These are phyloP conservation scores for Meiosimyza decipiens DNA, from an alignment of 2,888 invertebrate species.

Conservation along the genomic window DNA sequence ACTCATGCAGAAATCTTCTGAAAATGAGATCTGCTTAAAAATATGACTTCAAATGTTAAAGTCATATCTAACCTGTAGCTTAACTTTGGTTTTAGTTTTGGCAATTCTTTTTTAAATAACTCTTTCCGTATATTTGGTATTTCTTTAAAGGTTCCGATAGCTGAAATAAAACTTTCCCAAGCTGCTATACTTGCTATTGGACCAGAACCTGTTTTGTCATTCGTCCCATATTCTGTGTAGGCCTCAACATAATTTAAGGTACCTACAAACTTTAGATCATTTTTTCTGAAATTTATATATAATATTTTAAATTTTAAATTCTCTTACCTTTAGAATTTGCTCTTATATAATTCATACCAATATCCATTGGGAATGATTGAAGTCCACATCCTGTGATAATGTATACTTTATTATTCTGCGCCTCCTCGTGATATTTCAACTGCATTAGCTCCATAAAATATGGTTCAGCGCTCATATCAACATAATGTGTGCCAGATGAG, in stretches of 20 bases:
- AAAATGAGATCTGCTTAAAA: not conserved
- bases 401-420: conserved; percentile 80
- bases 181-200: conserved; percentile 36
- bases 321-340: conserved; percentile 73
- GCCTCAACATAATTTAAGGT: conserved; percentile 45
- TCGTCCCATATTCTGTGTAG: conserved; percentile 39
- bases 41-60: not conserved
- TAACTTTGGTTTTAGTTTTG: conserved; percentile 37
- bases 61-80: conserved; percentile 33
- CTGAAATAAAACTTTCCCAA: conserved; percentile 41
- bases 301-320: not conserved
- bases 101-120: conserved; percentile 24
- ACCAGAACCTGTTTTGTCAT: conserved; percentile 24
- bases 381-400: conserved; percentile 90
- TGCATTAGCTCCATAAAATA: conserved; percentile 86
- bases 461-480: conserved; percentile 92
- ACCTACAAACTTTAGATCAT: conserved; percentile 34
- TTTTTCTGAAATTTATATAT: not conserved
- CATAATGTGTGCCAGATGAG: conserved; percentile 80
- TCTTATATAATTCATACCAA: conserved; percentile 80
- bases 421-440: conserved; percentile 77
- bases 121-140: conserved; percentile 33
- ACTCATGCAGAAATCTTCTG: conserved; percentile 37
- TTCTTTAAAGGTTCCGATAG: conserved; percentile 25
- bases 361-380: conserved; percentile 89